A percentile compares a stretch with the other conserved stretches of the same genome.
These are phyloP conservation scores for Mus spretus DNA, from an alignment of 2,797 vertebrate species.

Conservation along the genomic window DNA sequence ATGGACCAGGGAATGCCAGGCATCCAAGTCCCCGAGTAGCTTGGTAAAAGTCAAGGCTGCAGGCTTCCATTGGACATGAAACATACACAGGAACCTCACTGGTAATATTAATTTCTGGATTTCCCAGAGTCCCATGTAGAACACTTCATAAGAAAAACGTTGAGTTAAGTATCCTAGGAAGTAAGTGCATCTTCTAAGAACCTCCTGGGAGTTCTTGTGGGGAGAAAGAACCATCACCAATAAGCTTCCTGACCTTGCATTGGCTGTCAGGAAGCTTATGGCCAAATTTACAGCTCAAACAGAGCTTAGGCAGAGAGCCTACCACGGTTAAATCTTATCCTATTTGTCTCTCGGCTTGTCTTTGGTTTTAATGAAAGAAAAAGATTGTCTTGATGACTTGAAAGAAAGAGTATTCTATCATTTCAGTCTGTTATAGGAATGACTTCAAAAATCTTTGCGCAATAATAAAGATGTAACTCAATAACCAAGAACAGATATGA, in stretches of 20 bases:
- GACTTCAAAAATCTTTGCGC: conserved; percentile 13
- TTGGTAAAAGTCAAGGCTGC: not conserved
- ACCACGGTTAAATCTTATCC: not conserved
- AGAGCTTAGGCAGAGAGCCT: not conserved
- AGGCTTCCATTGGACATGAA: not conserved
- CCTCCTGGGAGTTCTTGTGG: conserved; percentile 26
- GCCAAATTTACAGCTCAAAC: not conserved
- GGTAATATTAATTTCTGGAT: not conserved
- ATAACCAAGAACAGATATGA: conserved; percentile 49
- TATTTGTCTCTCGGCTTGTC: not conserved
- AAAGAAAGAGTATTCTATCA: conserved; percentile 22
- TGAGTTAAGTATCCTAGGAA: conserved; percentile 59
- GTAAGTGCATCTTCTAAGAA: conserved; percentile 37
- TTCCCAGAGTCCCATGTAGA: not conserved
- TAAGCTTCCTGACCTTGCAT: conserved; percentile 45
- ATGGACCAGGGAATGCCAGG: not conserved
- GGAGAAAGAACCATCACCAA: conserved; percentile 1
- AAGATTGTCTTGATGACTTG: conserved; percentile 15
- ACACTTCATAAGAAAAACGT: conserved; percentile 35
- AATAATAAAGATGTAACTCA: conserved; percentile 14
- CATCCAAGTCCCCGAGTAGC: not conserved
- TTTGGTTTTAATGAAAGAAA: conserved; percentile 15
- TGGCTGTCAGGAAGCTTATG: conserved; percentile 38
- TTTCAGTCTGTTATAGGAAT: conserved; percentile 15
- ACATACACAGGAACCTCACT: not conserved